phyloP scores from a whole-genome alignment of 2,113 vertebrate genomes.

The Alaudala cheleensis region DNA sequence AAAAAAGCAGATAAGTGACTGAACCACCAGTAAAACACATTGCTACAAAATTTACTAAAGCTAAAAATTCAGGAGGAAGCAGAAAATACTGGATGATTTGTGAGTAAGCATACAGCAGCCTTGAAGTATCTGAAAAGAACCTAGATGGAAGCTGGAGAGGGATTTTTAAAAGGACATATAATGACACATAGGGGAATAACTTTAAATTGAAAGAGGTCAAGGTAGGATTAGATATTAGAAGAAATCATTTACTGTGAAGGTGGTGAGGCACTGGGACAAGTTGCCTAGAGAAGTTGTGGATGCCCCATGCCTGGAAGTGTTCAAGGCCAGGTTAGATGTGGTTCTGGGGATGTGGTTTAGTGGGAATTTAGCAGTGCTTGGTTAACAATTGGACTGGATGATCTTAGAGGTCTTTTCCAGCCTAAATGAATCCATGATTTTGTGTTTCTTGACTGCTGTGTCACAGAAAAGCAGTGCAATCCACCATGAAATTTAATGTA shows the following conservation, averaged over 20 bases:
- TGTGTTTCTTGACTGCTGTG: not conserved
- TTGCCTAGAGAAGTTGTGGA: not conserved
- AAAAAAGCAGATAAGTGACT: not conserved
- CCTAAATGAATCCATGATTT: not conserved
- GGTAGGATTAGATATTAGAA: not conserved
- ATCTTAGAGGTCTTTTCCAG: not conserved
- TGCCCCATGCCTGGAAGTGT: not conserved
- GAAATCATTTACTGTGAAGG: not conserved
- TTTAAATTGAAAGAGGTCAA: not conserved
- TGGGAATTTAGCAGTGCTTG: not conserved
- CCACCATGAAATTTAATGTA: not conserved
- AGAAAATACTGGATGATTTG: not conserved
- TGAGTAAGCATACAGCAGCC: not conserved
- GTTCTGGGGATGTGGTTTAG: not conserved
- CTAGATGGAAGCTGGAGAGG: not conserved
- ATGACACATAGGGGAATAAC: not conserved
- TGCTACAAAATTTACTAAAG: not conserved
- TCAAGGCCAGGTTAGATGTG: not conserved
- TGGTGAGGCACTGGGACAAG: not conserved
- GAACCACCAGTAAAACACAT: not conserved
- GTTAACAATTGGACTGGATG: not conserved
- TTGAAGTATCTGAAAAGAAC: fast-evolving
- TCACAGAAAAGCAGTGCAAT: not conserved
- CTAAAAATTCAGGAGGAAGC: not conserved
- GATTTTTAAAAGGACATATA: not conserved